phyloP scores from a whole-genome alignment of 2,113 vertebrate species.

The Synchiropus splendidus region DNA sequence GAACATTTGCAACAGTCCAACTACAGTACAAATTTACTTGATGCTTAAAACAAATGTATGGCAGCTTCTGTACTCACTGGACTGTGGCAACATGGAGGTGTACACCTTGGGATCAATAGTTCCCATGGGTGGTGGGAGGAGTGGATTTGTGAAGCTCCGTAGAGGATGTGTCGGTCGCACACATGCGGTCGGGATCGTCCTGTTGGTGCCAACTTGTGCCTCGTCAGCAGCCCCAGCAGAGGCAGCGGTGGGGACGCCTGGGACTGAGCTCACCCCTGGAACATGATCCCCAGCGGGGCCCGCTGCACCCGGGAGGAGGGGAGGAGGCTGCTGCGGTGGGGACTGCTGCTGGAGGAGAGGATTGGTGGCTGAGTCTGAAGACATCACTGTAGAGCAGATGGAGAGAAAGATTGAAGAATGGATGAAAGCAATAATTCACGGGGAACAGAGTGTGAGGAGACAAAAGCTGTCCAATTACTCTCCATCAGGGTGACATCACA shows the following conservation, averaged over 20 bases:
- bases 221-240: constrained; percentile 13
- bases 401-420: background rate
- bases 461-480: background rate
- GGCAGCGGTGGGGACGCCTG: constrained; percentile 13
- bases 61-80: constrained; percentile 54
- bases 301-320: constrained; percentile 33
- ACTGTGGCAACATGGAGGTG: constrained; percentile 42
- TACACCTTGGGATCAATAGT: constrained; percentile 88
- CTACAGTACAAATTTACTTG: no score
- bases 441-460: background rate
- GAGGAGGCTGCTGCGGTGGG: constrained; percentile 23
- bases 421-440: background rate
- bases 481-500: no score
- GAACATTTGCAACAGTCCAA: no score
- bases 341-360: constrained; percentile 51
- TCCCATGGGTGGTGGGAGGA: constrained; percentile 82
- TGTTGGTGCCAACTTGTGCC: constrained; percentile 45
- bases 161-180: constrained; percentile 86
- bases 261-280: constrained; percentile 27
- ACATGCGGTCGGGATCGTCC: constrained; percentile 85
- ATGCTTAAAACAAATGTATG: no score
- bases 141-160: constrained; percentile 85
- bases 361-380: constrained; percentile 36
- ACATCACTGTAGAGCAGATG: constrained; percentile 17
- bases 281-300: constrained; percentile 15